Evolutionary conservation across 2,113 vertebrate species (phyloP).

Genomic region (Phylloscopus trochiloides): DNA sequence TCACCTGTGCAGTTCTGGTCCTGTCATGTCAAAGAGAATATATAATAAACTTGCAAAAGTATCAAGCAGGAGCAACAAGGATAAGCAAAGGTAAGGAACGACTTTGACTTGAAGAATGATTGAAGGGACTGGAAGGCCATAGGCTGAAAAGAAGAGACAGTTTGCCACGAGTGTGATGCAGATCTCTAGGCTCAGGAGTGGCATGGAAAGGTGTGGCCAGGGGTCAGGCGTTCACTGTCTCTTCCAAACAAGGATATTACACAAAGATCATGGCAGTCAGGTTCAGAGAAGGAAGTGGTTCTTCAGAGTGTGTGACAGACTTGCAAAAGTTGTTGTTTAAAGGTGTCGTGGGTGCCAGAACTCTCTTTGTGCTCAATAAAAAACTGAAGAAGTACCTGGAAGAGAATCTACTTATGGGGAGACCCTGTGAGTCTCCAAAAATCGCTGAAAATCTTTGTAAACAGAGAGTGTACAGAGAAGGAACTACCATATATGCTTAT

Average conservation of each 20-base stretch:
- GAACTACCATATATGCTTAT: background rate
- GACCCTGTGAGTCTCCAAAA: background rate
- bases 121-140: background rate
- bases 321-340: background rate
- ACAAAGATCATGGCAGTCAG: background rate
- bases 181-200: background rate
- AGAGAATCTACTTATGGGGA: background rate
- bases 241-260: background rate
- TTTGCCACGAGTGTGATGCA: background rate
- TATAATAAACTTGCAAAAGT: background rate
- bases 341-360: background rate
- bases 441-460: background rate
- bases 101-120: background rate
- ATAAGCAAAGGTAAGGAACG: background rate
- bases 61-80: background rate
- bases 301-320: background rate
- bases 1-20: background rate
- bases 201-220: background rate
- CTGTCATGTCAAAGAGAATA: background rate
- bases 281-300: background rate
- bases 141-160: background rate
- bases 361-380: background rate
- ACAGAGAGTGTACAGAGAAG: background rate
- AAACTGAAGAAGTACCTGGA: background rate
- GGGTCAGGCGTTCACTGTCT: background rate